Evolutionary conservation across 2,888 invertebrate species (phyloP), one percentile per base, ranked within the genome.

Genomic region (Cenopis cana): DNA sequence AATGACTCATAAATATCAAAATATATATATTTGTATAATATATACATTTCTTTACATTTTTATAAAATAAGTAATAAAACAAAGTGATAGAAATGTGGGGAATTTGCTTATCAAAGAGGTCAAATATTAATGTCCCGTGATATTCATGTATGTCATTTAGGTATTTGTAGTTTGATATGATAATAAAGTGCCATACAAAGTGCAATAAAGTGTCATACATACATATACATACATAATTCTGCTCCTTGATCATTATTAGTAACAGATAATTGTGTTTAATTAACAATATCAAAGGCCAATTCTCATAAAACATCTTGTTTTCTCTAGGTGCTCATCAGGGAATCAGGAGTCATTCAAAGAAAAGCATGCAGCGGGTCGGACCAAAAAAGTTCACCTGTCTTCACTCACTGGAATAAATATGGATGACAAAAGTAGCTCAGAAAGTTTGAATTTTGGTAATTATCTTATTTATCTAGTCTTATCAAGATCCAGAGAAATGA

Each of bases 361-460:
- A 55, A 91, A 87, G 75, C 89, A 87, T 78, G 78, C 82, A 73
- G 82, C 85, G 57, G 76, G 81, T 41, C 82, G 86, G 75, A 76
- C 81, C 66, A 87, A 90, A 73, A 93, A 92, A 81, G 85, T 86
- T 74, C 94, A 94, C 77, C 78, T 90, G 71, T 90, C 94, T 54
- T 82, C 91, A 64, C 84, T 93, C 20, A 88, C 93, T 81, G 95
- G 95, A 74, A 90, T 91, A 69, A 95, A 94, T 79, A 90, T 93
- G 79, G 95, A 95, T 84, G 95, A 95, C 76, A 95, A 95, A 80
- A 97, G 97, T 89, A 98, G 97, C 85, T 96, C 95, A 75, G 97
- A 98, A 89, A 97, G 97, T 85, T 94, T 97, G 76, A 96, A 95
- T 74, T 95, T 96, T 83, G 92, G 93, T 93, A 87, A 85, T 75